phyloP scores from a whole-genome alignment of 1,140 invertebrate species.

The Neodiprion fabricii region DNA sequence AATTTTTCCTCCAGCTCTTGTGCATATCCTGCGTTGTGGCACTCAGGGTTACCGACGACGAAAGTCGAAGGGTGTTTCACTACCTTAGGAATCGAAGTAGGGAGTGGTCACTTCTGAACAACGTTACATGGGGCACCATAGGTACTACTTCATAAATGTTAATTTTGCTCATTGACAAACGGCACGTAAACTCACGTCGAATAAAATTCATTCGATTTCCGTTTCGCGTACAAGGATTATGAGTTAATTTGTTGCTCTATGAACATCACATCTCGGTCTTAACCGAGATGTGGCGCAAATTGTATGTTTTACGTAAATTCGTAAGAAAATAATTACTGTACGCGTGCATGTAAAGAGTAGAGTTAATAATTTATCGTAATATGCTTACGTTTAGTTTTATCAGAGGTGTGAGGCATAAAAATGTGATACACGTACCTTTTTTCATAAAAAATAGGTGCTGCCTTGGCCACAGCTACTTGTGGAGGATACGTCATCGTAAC shows the following conservation, averaged over 20 bases:
- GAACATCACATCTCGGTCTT: not conserved
- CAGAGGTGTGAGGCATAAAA: too few species aligned
- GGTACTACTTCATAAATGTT: conserved; percentile 54
- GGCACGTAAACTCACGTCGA: not conserved
- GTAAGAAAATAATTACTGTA: conserved; percentile 1
- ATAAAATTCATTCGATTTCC: conserved; percentile 9
- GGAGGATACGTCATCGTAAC: conserved; percentile 76
- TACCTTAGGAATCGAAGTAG: conserved; percentile 73
- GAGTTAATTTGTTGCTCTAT: not conserved
- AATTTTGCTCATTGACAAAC: conserved; percentile 1
- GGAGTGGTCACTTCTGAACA: conserved; percentile 77
- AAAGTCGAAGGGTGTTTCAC: conserved; percentile 70
- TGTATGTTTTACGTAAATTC: too few species aligned
- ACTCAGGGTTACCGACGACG: conserved; percentile 74
- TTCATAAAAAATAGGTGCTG: conserved; percentile 49
- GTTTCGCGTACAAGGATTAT: not conserved
- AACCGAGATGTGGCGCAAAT: too few species aligned
- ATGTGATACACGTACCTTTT: conserved; percentile 16
- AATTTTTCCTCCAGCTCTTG: conserved; percentile 62
- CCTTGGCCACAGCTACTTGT: conserved; percentile 61
- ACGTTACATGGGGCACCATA: conserved; percentile 75
- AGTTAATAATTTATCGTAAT: too few species aligned
- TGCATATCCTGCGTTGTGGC: conserved; percentile 71
- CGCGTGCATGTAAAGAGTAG: too few species aligned
- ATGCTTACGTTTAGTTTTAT: too few species aligned